Evolutionary conservation across 2,113 vertebrate genomes (phyloP).

Genomic region (Vireo altiloquus): DNA sequence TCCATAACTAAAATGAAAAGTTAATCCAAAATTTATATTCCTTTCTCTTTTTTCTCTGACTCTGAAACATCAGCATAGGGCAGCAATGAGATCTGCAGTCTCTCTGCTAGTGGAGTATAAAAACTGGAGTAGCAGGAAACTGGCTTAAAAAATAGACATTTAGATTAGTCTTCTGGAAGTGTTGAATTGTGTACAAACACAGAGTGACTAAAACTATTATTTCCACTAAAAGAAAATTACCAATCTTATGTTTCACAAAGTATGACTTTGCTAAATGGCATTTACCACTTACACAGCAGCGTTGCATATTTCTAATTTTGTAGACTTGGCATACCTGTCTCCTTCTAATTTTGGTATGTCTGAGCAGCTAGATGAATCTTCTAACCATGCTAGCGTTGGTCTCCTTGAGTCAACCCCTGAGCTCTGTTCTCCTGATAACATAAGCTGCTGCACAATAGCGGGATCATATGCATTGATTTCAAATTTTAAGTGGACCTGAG

Average conservation of each 20-base stretch:
- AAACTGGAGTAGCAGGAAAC: not conserved
- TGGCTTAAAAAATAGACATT: not conserved
- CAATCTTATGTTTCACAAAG: not conserved
- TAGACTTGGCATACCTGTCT: conserved; percentile 83
- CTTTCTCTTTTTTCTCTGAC: not conserved
- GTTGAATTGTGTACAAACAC: not conserved
- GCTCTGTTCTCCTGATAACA: conserved; percentile 86
- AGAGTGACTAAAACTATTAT: not conserved
- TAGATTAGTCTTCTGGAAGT: not conserved
- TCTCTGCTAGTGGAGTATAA: not conserved
- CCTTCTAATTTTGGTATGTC: conserved; percentile 98
- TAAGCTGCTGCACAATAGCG: conserved; percentile 90
- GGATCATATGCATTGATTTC: conserved; percentile 97
- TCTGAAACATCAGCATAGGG: not conserved
- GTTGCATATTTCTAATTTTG: not conserved
- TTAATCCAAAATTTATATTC: not conserved
- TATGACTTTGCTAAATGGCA: not conserved
- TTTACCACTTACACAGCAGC: not conserved
- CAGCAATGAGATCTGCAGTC: not conserved
- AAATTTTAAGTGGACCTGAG: conserved; percentile 96
- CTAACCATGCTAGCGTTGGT: conserved; percentile 93
- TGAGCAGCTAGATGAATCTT: conserved; percentile 94
- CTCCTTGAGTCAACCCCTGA: conserved; percentile 87
- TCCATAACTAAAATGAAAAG: not conserved
- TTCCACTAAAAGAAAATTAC: not conserved